Base-by-base conservation (phyloP, 2,797 vertebrate genomes). In the Aulostomus chinensis region DNA sequence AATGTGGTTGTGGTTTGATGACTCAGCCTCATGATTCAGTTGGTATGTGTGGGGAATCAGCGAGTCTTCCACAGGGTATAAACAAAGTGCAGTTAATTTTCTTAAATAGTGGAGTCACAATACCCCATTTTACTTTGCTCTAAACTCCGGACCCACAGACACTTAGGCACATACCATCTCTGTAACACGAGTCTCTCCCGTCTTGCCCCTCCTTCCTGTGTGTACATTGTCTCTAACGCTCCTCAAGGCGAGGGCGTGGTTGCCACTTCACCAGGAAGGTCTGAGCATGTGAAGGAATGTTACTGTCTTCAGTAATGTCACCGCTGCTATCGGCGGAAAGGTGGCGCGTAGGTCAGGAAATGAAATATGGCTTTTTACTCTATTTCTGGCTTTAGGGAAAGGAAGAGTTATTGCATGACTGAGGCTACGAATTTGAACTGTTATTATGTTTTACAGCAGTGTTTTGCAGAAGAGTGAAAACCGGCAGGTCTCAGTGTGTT, bases 211-310 rank as follows among this genome's bases (percentile, higher is more conserved):
- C 1, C 4, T 52, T 13, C 30, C 24, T 4, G 4, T 20, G 16
- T 4, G 16, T n/a, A 5, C 38, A 9, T 16, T 56, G 17, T 42
- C 58, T 61, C 22, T 49, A 2, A 13, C 10, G 11, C 35, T 40
- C 1, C 9, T 39, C 24, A 5, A n/a, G n/a, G 30, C 1, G 1
- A 31, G 58, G 78, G 67, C 39, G 66, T 74, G 74, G 56, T 59
- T 7, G 7, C 22, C 26, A 38, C 36, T 34, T 55, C 11, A 33
- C 3, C 15, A 29, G 46, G 6, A 42, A 60, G 12, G 67, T 58
- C 13, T 69, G 30, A 55, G 64, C 49, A 49, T 62, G 75, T 54
- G 59, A 16, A 72, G 68, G 80, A 82, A 81, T 85, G 78, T 39
- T 45, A 37, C 20, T 32, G 20, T 47, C 42, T 51, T 22, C 25